Evolutionary conservation across 1,140 invertebrate species (phyloP), one percentile per base, ranked within the genome.

Genomic region (Megalonaias nervosa): DNA sequence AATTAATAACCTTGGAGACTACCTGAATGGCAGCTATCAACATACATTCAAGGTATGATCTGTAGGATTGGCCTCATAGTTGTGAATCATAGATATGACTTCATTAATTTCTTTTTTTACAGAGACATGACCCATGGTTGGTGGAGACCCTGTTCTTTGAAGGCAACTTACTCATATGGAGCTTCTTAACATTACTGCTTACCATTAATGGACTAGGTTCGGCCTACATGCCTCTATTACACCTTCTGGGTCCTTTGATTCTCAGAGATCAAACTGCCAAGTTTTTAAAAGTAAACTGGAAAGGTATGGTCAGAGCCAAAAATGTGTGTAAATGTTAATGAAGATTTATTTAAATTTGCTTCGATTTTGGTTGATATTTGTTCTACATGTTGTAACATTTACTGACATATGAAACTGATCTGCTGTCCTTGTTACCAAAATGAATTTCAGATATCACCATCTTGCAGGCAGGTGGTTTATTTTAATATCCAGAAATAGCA

Each of bases 151-250:
- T 94, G 15, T 94, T 93, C 81, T 93, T 92, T 85, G 94, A 94
- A 89, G 93, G 93, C 48, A 93, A 93, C 84, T 91, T 92, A 79
- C 57, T 93, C n/a, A 88, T 94, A 38, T 94, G 93, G 92, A 93
- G 93, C 67, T 75, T 91, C 6, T 83, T 94, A 48, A 89, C 94
- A 19, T 86, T 92, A 15, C 76, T 92, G 48, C 91, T 94, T 75
- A 92, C 93, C 64, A 72, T 93, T 77, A 82, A 92, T 19, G 90
- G 93, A 68, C 92, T 95, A 82, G 91, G 93, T 71, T 95, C 94
- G 23, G 93, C 93, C 76, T 95, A 94, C 88, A 92, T 95, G 84
- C 91, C 94, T 31, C 89, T 94, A 71, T 91, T 94, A 75, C 94
- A 93, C 93, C 92, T 94, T 9, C 79, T 94, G 64, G 93, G 73